Conservation (phyloP, 2,888 invertebrate genomes). For the Monochamus alternatus region DNA sequence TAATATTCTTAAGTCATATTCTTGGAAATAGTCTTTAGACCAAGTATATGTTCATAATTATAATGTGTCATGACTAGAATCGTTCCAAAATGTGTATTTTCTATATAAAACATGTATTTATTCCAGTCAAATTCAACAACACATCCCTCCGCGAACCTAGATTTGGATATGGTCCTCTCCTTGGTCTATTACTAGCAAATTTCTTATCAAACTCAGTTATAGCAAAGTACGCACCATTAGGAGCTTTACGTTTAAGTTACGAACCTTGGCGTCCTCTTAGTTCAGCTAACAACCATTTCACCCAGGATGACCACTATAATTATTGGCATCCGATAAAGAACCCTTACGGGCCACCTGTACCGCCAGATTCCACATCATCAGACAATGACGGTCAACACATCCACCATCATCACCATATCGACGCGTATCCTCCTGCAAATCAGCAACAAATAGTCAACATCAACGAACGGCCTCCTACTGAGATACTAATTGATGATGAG, state of each 20-base stretch:
- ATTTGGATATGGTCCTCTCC: conserved; percentile 55
- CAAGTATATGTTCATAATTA: conserved; percentile 41
- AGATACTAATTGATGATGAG: conserved; percentile 43
- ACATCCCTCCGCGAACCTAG: conserved; percentile 48
- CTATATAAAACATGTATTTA: background rate
- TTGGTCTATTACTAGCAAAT: conserved; percentile 58
- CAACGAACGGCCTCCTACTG: conserved; percentile 39
- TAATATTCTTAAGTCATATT: conserved; percentile 9
- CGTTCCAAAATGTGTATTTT: background rate
- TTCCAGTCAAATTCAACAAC: conserved; percentile 26
- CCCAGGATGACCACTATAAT: conserved; percentile 31
- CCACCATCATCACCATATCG: conserved; percentile 49
- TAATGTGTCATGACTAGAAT: background rate
- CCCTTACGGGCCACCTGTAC: conserved; percentile 44
- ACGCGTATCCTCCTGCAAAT: conserved; percentile 20
- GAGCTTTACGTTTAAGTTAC: conserved; percentile 51
- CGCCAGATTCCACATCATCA: conserved; percentile 1
- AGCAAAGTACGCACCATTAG: conserved; percentile 55
- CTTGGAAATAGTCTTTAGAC: conserved; percentile 47
- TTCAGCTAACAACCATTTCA: conserved; percentile 43
- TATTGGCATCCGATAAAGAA: conserved; percentile 53
- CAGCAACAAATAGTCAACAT: conserved; percentile 53
- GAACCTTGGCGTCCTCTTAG: conserved; percentile 53
- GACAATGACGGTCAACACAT: conserved; percentile 47
- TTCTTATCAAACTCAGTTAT: conserved; percentile 53